A percentile compares a stretch with the other conserved stretches of the same genome.
Evolutionary conservation across 2,797 vertebrate genomes (phyloP).

Genomic region (Pachyuromys duprasi): DNA sequence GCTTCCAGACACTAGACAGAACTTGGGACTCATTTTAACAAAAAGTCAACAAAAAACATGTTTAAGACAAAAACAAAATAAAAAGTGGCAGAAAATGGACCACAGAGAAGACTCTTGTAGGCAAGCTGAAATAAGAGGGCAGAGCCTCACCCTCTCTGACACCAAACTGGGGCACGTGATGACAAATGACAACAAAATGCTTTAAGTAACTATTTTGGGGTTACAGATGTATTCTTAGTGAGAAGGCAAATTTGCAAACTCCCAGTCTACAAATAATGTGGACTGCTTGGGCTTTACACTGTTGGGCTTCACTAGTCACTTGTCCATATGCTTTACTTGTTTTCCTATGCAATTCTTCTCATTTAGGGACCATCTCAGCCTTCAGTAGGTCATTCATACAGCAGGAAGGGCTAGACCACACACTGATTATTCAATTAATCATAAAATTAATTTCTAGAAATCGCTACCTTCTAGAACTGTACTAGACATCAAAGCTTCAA

Average conservation of each 20-base stretch:
- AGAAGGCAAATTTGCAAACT: neutral
- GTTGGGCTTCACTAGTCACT: conserved; percentile 55
- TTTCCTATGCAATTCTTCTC: conserved; percentile 44
- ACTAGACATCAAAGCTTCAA: neutral
- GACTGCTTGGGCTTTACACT: neutral
- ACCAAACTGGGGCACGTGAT: neutral
- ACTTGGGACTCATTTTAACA: neutral
- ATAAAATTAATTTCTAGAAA: conserved; percentile 58
- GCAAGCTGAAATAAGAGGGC: neutral
- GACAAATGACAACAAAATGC: neutral
- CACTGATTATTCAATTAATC: conserved; percentile 36
- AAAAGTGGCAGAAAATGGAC: neutral
- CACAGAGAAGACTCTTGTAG: neutral
- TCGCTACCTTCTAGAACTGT: neutral
- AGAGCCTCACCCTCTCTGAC: neutral
- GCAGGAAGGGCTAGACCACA: neutral
- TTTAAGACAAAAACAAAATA: neutral
- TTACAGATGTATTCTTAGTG: neutral
- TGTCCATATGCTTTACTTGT: neutral
- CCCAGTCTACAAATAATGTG: neutral
- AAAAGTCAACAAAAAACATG: neutral
- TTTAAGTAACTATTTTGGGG: neutral
- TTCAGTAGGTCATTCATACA: neutral
- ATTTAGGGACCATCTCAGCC: neutral
- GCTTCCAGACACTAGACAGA: neutral